phyloP scores from a whole-genome alignment of 2,113 vertebrate genomes.

The Acanthisitta chloris region DNA sequence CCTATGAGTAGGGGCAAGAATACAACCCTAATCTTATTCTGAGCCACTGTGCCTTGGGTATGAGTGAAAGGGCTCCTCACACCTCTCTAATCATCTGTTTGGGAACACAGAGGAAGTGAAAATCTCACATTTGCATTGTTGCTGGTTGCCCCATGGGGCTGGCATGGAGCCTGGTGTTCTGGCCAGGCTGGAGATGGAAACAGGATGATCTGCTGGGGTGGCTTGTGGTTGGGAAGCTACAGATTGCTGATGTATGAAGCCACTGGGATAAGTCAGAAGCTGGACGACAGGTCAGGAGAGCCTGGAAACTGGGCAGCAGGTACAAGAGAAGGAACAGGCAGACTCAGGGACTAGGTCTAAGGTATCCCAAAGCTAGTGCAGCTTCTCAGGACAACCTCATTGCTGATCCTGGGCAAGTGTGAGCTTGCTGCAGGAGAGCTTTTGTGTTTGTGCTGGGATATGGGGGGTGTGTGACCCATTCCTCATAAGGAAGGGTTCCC shows the following conservation, averaged over 20 bases:
- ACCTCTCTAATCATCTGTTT: not conserved
- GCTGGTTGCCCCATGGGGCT: not conserved
- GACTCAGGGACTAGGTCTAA: not conserved
- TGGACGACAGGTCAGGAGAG: not conserved
- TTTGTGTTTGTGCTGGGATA: not conserved
- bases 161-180: not conserved
- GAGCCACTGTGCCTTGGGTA: too few species aligned
- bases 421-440: not conserved
- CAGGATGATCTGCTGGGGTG: not conserved
- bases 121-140: not conserved
- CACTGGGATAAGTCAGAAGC: not conserved
- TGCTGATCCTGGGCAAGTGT: not conserved
- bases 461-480: rapidly evolving
- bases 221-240: not conserved
- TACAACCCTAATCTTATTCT: not conserved
- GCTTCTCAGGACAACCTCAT: not conserved
- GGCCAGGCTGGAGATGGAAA: not conserved
- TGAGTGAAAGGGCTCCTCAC: not conserved
- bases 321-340: not conserved
- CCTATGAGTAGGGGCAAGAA: not conserved
- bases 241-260: not conserved
- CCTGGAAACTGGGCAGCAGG: not conserved
- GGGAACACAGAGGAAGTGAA: not conserved
- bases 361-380: not conserved
- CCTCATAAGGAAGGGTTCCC: not conserved